Percentiles rank a stretch among this genome's conserved stretches.
These are phyloP conservation scores for Platyrinchus mystaceus DNA, from an alignment of 2,797 vertebrate genomes.

Conservation along the genomic window DNA sequence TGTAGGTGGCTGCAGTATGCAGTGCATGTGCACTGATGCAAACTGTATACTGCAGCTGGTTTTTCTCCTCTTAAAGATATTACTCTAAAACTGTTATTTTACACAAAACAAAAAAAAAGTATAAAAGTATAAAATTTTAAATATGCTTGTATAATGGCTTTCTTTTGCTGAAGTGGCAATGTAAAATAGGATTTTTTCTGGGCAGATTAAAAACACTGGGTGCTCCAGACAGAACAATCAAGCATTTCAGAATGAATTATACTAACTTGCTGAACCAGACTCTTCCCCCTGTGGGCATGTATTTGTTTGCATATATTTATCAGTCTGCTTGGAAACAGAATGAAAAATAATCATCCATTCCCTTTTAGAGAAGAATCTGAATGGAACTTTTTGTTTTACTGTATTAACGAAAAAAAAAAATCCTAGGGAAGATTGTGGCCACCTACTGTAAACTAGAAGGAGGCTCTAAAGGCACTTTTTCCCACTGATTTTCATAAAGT, in stretches of 20 bases:
- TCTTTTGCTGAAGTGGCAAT: neutral
- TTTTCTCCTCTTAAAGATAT: neutral
- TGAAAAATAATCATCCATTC: conserved; percentile 57
- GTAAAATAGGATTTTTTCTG: neutral
- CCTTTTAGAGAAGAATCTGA: conserved; percentile 69
- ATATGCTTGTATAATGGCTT: neutral
- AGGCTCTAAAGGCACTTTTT: neutral
- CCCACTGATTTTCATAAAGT: neutral
- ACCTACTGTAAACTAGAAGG: conserved; percentile 57
- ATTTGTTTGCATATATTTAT: conserved; percentile 68
- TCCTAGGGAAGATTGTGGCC: conserved; percentile 56
- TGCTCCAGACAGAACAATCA: neutral
- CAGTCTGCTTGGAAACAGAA: conserved; percentile 72
- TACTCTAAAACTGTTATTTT: neutral
- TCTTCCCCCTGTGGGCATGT: conserved; percentile 51
- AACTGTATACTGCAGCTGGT: neutral
- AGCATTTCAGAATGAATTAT: conserved; percentile 45
- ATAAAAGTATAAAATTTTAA: neutral
- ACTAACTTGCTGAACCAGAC: conserved; percentile 51
- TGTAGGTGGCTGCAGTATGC: neutral
- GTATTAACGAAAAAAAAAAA: neutral
- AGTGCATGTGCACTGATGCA: neutral
- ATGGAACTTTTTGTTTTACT: neutral
- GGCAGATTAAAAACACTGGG: neutral
- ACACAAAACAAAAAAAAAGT: neutral